Conservation (phyloP, 1,140 invertebrate species). For the Zaprionus nigranus region DNA sequence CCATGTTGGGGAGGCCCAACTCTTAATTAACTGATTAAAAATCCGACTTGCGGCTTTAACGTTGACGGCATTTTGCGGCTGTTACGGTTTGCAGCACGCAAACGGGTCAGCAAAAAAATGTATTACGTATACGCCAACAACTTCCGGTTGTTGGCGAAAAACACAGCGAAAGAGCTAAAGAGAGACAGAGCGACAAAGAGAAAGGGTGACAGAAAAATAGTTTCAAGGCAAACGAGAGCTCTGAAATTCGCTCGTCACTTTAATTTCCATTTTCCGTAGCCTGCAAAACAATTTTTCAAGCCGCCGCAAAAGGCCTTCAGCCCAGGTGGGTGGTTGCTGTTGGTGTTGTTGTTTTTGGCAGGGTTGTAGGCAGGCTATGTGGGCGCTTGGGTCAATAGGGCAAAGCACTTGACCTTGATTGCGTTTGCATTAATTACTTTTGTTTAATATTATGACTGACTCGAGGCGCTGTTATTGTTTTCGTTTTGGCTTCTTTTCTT, state of each 20-base stretch:
- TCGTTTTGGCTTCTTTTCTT: slow-evolving; percentile 22
- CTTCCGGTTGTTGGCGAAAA: slow-evolving; percentile 66
- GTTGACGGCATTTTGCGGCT: slow-evolving; percentile 35
- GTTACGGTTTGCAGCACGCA: slow-evolving; percentile 64
- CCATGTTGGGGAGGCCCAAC: background rate
- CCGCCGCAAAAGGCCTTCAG: slow-evolving; percentile 46
- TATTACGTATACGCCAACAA: slow-evolving; percentile 79
- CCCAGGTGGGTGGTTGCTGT: background rate
- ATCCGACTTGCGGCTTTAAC: slow-evolving; percentile 33
- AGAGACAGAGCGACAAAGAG: background rate
- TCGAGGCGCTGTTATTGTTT: slow-evolving; percentile 38
- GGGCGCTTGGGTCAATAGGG: slow-evolving; percentile 64
- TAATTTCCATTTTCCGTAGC: slow-evolving; percentile 80
- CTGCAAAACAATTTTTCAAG: slow-evolving; percentile 65
- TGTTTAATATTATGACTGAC: slow-evolving; percentile 76
- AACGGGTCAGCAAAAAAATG: slow-evolving; percentile 61
- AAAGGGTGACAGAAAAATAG: slow-evolving; percentile 16
- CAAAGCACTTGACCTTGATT: slow-evolving; percentile 82
- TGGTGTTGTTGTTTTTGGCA: background rate
- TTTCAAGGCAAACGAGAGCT: slow-evolving; percentile 40
- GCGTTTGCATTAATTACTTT: slow-evolving; percentile 79
- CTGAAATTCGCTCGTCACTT: slow-evolving; percentile 62
- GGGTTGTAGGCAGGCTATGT: background rate
- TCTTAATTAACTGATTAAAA: slow-evolving; percentile 57
- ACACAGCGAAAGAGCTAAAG: background rate